Evolutionary conservation across 2,113 vertebrate genomes (phyloP).

Genomic region (Serilophus lunatus): DNA sequence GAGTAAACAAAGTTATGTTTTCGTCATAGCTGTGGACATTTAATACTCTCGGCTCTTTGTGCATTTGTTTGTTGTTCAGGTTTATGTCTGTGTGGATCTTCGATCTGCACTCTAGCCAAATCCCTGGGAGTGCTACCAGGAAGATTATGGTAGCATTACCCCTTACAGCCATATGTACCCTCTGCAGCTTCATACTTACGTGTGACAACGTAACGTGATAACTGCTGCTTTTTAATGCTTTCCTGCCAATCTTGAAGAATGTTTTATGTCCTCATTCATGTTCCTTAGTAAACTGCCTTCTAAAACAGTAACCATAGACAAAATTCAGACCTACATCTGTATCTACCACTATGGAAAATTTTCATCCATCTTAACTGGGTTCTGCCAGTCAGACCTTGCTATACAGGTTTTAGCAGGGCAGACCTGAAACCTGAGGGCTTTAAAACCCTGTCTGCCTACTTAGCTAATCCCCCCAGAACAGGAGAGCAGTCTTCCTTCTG

Average conservation of each 20-base stretch:
- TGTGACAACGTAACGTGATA: not conserved
- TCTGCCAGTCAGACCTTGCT: not conserved
- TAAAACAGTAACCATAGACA: not conserved
- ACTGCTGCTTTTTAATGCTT: not conserved
- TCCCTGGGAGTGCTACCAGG: not conserved
- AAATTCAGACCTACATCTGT: not conserved
- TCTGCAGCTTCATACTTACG: not conserved
- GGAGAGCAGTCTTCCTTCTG: not conserved
- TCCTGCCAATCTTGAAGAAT: not conserved
- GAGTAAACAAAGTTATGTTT: not conserved
- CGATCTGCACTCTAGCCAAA: not conserved
- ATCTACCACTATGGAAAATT: not conserved
- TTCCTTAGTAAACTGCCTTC: not conserved
- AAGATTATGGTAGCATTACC: conserved; percentile 41
- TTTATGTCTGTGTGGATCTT: not conserved
- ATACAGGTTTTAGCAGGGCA: not conserved
- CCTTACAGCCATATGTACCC: conserved; percentile 6
- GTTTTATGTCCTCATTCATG: not conserved
- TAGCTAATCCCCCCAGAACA: not conserved
- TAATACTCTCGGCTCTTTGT: not conserved
- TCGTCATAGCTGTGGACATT: not conserved
- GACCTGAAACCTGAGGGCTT: not conserved
- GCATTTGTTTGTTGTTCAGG: not conserved
- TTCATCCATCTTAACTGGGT: not conserved
- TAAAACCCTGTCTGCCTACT: not conserved